Evolutionary conservation across 2,113 vertebrate species (phyloP).

Genomic region (Vidua macroura): DNA sequence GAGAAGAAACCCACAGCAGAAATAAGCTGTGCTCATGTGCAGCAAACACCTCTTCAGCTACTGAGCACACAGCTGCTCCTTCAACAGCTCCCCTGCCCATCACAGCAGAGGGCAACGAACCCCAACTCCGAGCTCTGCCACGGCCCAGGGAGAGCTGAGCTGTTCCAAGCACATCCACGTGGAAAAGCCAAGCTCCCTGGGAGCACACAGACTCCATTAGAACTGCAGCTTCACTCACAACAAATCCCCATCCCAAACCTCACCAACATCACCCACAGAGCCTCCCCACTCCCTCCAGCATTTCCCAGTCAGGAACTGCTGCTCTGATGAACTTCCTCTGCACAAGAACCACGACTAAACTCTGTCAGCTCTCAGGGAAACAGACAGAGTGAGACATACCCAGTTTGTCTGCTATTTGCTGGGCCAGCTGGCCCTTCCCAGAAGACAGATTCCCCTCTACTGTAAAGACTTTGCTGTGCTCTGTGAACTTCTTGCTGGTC

Average conservation of each 20-base stretch:
- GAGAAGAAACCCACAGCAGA: not conserved
- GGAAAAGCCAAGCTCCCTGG: not conserved
- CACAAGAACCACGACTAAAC: accelerated
- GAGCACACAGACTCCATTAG: accelerated
- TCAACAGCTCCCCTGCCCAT: not conserved
- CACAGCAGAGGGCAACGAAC: not conserved
- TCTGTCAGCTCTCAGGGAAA: not conserved
- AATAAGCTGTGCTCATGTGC: accelerated
- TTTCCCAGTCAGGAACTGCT: not conserved
- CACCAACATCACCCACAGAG: not conserved
- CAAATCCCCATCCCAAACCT: not conserved
- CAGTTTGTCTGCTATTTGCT: slow-evolving; percentile 81
- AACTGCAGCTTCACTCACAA: not conserved
- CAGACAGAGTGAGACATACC: slow-evolving; percentile 61
- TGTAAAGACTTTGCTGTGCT: slow-evolving; percentile 84
- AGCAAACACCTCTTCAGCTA: not conserved
- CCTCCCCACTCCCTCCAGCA: not conserved
- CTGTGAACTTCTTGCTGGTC: slow-evolving; percentile 69
- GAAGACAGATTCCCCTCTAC: slow-evolving; percentile 89
- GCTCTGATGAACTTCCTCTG: not conserved
- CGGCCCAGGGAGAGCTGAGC: not conserved
- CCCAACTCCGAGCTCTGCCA: not conserved
- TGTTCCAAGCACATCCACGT: accelerated
- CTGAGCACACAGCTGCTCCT: accelerated
- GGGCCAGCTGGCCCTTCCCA: slow-evolving; percentile 85